These are phyloP conservation scores for Hyles lineata DNA, from an alignment of 2,888 invertebrate species.

Conservation along the genomic window DNA sequence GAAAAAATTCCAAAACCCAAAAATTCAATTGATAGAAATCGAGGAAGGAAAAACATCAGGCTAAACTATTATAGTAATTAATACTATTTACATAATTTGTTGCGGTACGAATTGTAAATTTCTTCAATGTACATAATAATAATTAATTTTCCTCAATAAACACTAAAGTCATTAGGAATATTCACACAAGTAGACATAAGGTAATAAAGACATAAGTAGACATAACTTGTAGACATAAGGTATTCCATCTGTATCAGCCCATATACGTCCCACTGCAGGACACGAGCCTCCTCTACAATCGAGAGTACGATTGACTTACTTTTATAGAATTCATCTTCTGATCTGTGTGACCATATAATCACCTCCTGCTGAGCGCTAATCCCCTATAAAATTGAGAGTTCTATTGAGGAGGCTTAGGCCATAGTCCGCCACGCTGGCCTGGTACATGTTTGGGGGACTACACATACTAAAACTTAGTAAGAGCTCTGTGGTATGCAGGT, in stretches of 20 bases:
- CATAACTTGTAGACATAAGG: not conserved
- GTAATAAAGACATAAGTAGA: too few species aligned
- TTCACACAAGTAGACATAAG: not conserved
- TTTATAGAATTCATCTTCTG: not conserved
- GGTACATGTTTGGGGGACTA: too few species aligned
- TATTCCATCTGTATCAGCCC: too few species aligned
- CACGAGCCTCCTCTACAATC: too few species aligned
- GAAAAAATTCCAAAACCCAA: not conserved
- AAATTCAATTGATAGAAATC: not conserved
- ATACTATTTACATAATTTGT: not conserved
- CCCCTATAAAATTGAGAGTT: too few species aligned
- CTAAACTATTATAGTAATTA: not conserved
- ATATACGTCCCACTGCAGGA: too few species aligned
- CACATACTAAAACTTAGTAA: too few species aligned
- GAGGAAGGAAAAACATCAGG: slow-evolving; percentile 1
- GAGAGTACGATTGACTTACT: too few species aligned
- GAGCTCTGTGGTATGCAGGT: too few species aligned
- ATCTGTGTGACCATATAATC: not conserved
- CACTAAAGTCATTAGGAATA: not conserved
- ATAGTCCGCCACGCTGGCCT: too few species aligned
- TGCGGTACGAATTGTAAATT: not conserved
- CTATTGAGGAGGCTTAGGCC: too few species aligned
- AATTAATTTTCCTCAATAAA: not conserved
- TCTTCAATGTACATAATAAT: not conserved
- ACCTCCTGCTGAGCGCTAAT: too few species aligned